phyloP scores from a whole-genome alignment of 1,140 invertebrate species.

The Hormaphis cornu region DNA sequence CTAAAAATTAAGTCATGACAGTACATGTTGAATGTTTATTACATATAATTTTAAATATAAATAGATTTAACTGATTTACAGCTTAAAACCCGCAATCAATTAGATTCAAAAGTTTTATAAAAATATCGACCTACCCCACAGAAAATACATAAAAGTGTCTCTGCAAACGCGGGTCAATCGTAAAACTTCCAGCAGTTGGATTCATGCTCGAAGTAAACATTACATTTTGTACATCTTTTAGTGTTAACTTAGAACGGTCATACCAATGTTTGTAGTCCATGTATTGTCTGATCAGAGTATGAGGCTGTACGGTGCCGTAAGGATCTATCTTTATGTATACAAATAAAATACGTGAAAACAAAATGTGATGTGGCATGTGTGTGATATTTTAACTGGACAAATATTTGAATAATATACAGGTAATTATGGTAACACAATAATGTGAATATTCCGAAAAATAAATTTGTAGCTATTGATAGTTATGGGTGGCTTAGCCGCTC shows the following conservation, averaged over 20 bases:
- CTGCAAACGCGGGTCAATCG: constrained; percentile 82
- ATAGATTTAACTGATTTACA: no score
- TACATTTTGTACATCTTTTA: constrained; percentile 89
- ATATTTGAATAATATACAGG: no score
- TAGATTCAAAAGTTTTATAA: not conserved
- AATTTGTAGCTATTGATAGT: no score
- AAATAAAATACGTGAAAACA: not conserved
- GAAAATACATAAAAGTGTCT: constrained; percentile 90
- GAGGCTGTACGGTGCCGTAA: constrained; percentile 91
- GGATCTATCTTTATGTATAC: constrained; percentile 58
- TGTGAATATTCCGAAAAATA: no score
- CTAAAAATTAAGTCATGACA: constrained; percentile 44
- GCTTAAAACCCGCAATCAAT: no score
- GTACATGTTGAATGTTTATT: not conserved
- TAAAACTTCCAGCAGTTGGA: constrained; percentile 89
- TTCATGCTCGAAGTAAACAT: constrained; percentile 95
- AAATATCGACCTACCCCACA: constrained; percentile 50
- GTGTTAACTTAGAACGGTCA: constrained; percentile 69
- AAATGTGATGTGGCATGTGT: no score
- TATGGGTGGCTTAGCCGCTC: no score
- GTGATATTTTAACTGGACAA: no score
- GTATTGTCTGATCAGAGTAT: constrained; percentile 86
- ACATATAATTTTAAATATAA: no score
- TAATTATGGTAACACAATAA: no score
- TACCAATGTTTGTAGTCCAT: constrained; percentile 93